Evolutionary conservation across 2,113 vertebrate species (phyloP).

Genomic region (Aythya baeri): DNA sequence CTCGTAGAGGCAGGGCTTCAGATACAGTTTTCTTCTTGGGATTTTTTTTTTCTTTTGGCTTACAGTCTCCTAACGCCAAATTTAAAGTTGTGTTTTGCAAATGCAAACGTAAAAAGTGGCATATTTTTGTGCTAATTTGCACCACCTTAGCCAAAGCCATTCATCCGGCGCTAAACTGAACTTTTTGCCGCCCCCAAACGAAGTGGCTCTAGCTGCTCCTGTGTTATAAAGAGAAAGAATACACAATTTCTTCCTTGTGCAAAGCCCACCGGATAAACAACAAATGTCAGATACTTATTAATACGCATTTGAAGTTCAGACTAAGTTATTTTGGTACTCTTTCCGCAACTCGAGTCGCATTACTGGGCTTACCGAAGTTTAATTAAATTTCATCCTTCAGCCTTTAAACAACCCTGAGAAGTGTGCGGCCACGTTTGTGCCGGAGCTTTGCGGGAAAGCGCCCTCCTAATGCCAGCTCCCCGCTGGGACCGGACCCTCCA

Average conservation of each 20-base stretch:
- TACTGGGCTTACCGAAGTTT: slow-evolving; percentile 1
- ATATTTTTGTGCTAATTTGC: background rate
- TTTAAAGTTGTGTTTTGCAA: background rate
- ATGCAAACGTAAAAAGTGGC: background rate
- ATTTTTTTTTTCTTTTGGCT: background rate
- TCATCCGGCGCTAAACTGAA: background rate
- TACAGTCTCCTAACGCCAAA: background rate
- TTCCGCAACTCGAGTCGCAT: background rate
- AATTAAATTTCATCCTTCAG: slow-evolving; percentile 46
- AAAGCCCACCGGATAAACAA: background rate
- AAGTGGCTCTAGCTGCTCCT: background rate
- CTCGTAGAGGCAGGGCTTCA: background rate
- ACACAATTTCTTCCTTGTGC: background rate
- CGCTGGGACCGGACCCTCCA: no score
- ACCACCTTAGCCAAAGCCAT: background rate
- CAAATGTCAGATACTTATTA: background rate
- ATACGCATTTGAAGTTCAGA: background rate
- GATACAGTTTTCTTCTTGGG: background rate
- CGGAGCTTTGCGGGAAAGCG: background rate
- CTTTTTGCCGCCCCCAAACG: background rate
- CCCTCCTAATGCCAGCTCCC: background rate
- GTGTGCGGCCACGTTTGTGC: slow-evolving; percentile 1
- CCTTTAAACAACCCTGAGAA: slow-evolving; percentile 23
- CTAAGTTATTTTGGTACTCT: background rate
- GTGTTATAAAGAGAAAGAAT: background rate